These are phyloP conservation scores for Nomada lathburiana DNA, from an alignment of 2,888 invertebrate genomes.

Conservation along the genomic window DNA sequence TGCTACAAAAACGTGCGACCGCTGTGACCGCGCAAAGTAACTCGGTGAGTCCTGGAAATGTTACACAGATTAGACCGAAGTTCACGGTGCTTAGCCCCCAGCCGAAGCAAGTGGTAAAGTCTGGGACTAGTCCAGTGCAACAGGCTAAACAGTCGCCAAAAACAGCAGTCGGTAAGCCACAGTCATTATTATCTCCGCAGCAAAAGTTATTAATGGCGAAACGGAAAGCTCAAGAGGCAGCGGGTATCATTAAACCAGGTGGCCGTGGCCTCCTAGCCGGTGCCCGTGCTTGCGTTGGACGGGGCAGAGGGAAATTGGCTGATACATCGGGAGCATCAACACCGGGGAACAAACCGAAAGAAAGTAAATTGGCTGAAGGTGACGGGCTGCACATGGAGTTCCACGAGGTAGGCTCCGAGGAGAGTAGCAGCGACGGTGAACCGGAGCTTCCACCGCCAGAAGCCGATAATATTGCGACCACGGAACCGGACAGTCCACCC, in stretches of 20 bases:
- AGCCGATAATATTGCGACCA: conserved; percentile 80
- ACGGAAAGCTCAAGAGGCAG: conserved; percentile 82
- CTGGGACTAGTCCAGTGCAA: conserved; percentile 69
- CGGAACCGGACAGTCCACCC: conserved; percentile 88
- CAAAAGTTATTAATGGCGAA: conserved; percentile 82
- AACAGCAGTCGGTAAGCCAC: conserved; percentile 71
- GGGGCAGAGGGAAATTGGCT: conserved; percentile 70
- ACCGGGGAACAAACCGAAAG: conserved; percentile 78
- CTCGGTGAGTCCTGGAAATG: conserved; percentile 69
- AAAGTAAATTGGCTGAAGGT: conserved; percentile 83
- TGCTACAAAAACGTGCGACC: conserved; percentile 72
- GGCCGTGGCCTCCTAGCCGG: conserved; percentile 74
- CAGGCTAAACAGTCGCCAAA: conserved; percentile 75
- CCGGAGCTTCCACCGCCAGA: conserved; percentile 85
- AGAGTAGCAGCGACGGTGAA: conserved; percentile 87
- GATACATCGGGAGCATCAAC: conserved; percentile 53
- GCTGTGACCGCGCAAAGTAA: conserved; percentile 59
- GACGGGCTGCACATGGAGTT: conserved; percentile 84
- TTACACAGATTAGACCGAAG: conserved; percentile 77
- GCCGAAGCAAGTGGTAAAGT: conserved; percentile 75
- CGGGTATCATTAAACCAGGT: conserved; percentile 77
- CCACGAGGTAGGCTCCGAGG: conserved; percentile 83
- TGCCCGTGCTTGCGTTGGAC: conserved; percentile 68
- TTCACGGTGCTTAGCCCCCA: conserved; percentile 73
- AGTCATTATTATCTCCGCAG: conserved; percentile 80